A percentile compares a stretch with the other conserved stretches of the same genome.
Evolutionary conservation across 2,888 invertebrate genomes (phyloP).

Genomic region (Ophion obscuratus): DNA sequence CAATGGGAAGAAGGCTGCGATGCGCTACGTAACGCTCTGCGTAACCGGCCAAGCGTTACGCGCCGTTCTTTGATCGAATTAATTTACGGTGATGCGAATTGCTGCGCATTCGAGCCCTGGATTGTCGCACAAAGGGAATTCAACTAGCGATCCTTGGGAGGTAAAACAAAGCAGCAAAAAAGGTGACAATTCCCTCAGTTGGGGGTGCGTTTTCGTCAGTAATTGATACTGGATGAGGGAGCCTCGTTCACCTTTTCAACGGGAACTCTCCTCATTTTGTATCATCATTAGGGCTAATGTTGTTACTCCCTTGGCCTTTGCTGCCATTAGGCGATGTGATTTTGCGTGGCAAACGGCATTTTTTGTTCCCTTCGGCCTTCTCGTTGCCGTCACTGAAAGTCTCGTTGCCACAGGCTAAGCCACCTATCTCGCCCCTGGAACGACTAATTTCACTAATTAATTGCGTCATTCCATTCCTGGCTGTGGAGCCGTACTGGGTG

Average conservation of each 20-base stretch:
- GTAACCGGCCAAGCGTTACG: slow-evolving; percentile 40
- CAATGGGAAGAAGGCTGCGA: slow-evolving; percentile 27
- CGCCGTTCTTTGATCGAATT: slow-evolving; percentile 65
- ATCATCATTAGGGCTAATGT: not conserved
- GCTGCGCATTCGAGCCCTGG: not conserved
- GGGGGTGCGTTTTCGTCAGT: not conserved
- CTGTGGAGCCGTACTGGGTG: slow-evolving; percentile 25
- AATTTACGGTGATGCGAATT: slow-evolving; percentile 59
- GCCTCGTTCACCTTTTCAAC: not conserved
- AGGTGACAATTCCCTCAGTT: not conserved
- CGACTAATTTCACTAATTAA: slow-evolving; percentile 73
- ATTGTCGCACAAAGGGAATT: slow-evolving; percentile 32
- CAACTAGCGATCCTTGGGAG: not conserved
- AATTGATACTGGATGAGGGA: slow-evolving; percentile 16
- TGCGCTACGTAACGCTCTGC: slow-evolving; percentile 14
- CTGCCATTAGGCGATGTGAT: not conserved
- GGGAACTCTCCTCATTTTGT: not conserved
- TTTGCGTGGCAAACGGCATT: not conserved
- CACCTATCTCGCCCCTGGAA: slow-evolving; percentile 10
- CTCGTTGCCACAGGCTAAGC: slow-evolving; percentile 32
- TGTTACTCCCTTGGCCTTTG: not conserved
- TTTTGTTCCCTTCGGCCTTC: not conserved
- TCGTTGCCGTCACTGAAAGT: slow-evolving; percentile 26
- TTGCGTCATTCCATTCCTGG: slow-evolving; percentile 68
- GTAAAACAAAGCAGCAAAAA: not conserved